Base-by-base conservation (phyloP, 2,888 invertebrate genomes). In the Meteorus cinctellus region DNA sequence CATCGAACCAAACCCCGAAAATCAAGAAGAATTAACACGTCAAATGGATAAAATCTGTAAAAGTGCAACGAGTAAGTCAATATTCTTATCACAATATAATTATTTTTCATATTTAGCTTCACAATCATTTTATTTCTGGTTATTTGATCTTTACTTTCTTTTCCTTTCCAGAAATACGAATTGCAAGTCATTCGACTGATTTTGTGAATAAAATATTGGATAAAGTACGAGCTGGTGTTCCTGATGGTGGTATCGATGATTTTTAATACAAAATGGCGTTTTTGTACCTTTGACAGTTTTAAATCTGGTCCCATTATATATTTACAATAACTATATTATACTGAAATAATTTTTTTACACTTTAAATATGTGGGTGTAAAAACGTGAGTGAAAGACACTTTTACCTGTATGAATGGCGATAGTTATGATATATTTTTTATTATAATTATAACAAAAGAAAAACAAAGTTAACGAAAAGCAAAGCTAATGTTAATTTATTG, bases 131-230 rank as follows among this genome's bases (percentile, higher is more conserved):
- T 24, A 55, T 8, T 55, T 55, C 36, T 74, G 71, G 16, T 45
- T 65, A 8, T 73, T 69, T 73, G 68, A 29, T 70, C 74, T 27
- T 72, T 77, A 74, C 68, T 34, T 62, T 41, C 14, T 48, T 29
- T 29, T 68, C n/a, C 63, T 51, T 85, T 93, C 74, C 92, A 96
- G 97, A 95, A 90, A 90, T 95, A 72, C 94, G 94, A 92, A 96
- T 98, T 87, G 98, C 97, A 70, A 98, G 97, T 72, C 93, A 95
- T 84, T 95, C 97, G 67, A 97, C 98, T 14, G 98, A 98, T 84
- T 98, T 96, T 90, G 98, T 98, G 59, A 98, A 98, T 90, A 94
- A 94, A 90, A 94, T 98, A 77, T 91, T 98, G 90, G 96, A 97
- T 77, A 96, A 95, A 89, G 94, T 97, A 73, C 95, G 94, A 90